phyloP scores from a whole-genome alignment of 2,888 invertebrate species.

The Chrysomela aeneicollis region DNA sequence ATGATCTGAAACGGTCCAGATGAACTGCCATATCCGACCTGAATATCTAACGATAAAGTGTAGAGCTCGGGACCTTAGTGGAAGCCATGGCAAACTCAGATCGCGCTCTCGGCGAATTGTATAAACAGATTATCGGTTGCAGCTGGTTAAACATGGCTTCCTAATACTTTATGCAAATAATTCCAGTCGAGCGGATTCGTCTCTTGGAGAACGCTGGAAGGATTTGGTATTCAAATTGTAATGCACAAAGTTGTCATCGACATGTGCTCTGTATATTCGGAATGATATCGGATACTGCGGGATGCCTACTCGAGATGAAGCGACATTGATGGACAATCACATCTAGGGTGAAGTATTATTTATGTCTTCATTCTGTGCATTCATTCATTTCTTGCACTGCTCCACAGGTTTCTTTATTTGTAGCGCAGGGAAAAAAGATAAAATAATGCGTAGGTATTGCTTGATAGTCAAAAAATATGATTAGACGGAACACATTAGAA shows the following conservation, averaged over 20 bases:
- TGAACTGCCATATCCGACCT: background rate
- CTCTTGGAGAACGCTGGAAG: constrained; percentile 11
- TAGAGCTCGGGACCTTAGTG: constrained; percentile 22
- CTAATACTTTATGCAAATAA: constrained; percentile 43
- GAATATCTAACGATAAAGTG: constrained; percentile 22
- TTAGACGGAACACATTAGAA: no score
- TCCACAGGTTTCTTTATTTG: no score
- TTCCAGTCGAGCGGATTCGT: constrained; percentile 16
- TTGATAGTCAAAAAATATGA: no score
- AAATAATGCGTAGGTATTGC: no score
- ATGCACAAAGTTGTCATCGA: constrained; percentile 32
- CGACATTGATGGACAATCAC: background rate
- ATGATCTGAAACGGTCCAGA: no score
- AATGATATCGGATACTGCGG: background rate
- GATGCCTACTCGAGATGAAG: background rate
- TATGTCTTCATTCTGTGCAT: no score
- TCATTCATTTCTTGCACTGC: no score
- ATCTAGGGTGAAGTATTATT: no score
- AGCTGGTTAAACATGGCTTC: constrained; percentile 45
- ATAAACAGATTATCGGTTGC: constrained; percentile 47
- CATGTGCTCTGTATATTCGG: background rate
- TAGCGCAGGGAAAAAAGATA: no score
- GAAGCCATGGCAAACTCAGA: constrained; percentile 37
- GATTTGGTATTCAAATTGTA: constrained; percentile 39
- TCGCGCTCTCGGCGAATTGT: constrained; percentile 33